Percentiles rank a stretch among this genome's conserved stretches.
phyloP scores from a whole-genome alignment of 2,888 invertebrate genomes.

The Terebella lapidaria region DNA sequence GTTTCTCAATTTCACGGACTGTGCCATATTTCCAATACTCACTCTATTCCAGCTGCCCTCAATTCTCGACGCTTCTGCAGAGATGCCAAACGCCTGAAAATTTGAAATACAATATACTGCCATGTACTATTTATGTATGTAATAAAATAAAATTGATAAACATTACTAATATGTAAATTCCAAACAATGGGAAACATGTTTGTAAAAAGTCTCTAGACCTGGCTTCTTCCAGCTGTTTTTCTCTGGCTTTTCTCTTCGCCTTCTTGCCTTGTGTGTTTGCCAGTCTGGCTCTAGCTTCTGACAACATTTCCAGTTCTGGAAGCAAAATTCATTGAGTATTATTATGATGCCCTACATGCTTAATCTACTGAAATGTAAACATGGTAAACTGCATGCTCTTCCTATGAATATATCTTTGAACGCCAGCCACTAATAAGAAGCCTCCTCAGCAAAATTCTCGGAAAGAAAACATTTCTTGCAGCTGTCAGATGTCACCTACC shows the following conservation, averaged over 20 bases:
- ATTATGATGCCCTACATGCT: background rate
- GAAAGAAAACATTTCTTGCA: no score
- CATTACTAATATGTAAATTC: no score
- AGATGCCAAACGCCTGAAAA: conserved; percentile 78
- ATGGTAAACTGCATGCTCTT: background rate
- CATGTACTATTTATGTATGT: no score
- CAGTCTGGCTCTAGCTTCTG: conserved; percentile 94
- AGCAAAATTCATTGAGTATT: conserved; percentile 25
- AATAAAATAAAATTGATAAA: no score
- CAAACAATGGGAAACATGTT: no score
- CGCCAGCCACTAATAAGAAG: no score
- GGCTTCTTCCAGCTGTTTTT: conserved; percentile 97
- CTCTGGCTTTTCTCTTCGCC: conserved; percentile 72
- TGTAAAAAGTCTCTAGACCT: conserved; percentile 29
- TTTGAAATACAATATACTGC: no score
- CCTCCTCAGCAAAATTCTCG: no score
- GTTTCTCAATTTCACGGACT: background rate
- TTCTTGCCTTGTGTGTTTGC: conserved; percentile 90
- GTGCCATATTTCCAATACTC: conserved; percentile 24
- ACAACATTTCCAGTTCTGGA: conserved; percentile 94
- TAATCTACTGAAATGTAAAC: background rate
- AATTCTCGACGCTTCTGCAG: conserved; percentile 96
- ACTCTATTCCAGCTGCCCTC: conserved; percentile 86
- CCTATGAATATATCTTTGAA: no score
- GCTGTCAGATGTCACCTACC: conserved; percentile 61